Evolutionary conservation across 2,797 vertebrate species (phyloP).

Genomic region (Eulemur mongoz): DNA sequence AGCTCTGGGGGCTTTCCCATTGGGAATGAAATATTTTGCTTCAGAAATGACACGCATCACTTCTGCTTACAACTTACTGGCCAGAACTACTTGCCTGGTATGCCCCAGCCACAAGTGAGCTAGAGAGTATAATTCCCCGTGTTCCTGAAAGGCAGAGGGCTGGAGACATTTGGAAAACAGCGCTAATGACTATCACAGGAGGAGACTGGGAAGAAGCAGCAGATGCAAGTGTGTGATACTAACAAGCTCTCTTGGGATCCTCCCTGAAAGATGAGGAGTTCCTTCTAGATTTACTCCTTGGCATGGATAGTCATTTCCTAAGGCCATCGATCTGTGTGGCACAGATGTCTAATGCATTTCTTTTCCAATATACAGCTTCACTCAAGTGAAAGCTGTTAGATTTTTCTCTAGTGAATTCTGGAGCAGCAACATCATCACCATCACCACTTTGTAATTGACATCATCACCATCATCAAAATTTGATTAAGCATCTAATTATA

Average conservation of each 20-base stretch:
- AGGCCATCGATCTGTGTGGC: constrained; percentile 42
- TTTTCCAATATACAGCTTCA: constrained; percentile 39
- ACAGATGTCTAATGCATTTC: constrained; percentile 61
- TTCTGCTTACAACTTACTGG: background rate
- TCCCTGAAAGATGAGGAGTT: constrained; percentile 40
- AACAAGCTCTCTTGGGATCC: constrained; percentile 14
- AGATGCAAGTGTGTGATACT: background rate
- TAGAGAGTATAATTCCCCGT: background rate
- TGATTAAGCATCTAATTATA: constrained; percentile 33
- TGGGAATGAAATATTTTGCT: background rate
- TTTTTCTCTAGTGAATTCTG: constrained; percentile 46
- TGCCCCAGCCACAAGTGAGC: background rate
- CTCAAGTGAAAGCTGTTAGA: constrained; percentile 45
- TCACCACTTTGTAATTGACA: background rate
- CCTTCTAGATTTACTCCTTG: constrained; percentile 67
- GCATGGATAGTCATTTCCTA: constrained; percentile 27
- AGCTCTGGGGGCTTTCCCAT: background rate
- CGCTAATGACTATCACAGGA: background rate
- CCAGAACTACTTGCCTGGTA: background rate
- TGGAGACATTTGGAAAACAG: background rate
- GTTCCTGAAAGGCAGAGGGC: background rate
- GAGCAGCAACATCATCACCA: background rate
- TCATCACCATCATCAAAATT: background rate
- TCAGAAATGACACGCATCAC: background rate
- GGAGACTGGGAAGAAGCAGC: background rate